Evolutionary conservation across 2,888 invertebrate genomes (phyloP), one percentile per base, ranked within the genome.

Genomic region (Morinoia aosen): DNA sequence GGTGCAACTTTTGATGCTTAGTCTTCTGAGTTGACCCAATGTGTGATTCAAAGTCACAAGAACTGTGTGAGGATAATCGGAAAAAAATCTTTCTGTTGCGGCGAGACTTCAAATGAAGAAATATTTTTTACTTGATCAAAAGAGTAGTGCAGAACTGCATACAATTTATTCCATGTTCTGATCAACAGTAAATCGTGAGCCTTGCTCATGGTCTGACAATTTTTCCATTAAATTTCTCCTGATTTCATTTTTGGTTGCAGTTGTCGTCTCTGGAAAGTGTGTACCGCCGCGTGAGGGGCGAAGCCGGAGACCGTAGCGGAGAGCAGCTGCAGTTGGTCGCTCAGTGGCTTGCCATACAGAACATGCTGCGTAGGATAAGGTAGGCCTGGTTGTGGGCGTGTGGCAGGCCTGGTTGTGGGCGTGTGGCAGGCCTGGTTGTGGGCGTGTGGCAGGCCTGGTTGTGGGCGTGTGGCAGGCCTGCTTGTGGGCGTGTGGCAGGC

Each of bases 321-420:
- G 93, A 93, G 33, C 93, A 93, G 57, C 93, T 57, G 58, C 93
- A 57, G 93, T 57, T 93, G 57, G 93, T 93, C 16, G 93, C 57
- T 57, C 93, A 93, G 93, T 93, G 93, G 93, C 93, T 93, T 1
- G 93, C 93, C 57, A 48, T 93, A 48, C 93, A 93, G 33, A 93
- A 93, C 57, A 93, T 93, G 93, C 58, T 93, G 93, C 93, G 93
- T 58, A 93, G 93, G 48, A 57, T 93, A 57, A 39, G 93, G 93
- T 93, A 16, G 48, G 90, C 16, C 40, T 90, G 14, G 2, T 88
- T 61, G 61, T 61, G 61, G 16, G 48, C 48, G 48, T 48, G 48
- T 4, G 48, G 48, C 48, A 48, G 48, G 48, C 48, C 48, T 48
- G 48, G 3, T 48, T 48, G 48, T 48, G 48, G 48, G 48, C 48